Conservation (phyloP, 1,140 invertebrate genomes). For the Monochamus saltuarius region DNA sequence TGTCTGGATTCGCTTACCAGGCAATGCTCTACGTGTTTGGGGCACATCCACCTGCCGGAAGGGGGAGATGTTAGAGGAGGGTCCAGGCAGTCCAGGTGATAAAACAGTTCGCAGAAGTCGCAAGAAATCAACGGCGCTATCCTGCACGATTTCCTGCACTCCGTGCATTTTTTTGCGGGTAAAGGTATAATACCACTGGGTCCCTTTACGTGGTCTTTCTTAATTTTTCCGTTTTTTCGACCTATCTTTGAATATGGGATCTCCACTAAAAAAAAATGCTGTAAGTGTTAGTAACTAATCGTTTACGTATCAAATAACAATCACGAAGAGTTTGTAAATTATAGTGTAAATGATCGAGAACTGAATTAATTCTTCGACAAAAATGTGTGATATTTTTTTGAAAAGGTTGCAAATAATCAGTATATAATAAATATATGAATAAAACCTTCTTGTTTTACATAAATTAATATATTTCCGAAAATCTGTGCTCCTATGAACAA, state of each 20-base stretch:
- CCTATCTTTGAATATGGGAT: conserved; percentile 24
- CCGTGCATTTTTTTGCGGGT: conserved; percentile 80
- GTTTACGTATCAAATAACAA: no score
- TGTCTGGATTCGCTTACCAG: conserved; percentile 63
- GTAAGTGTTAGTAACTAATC: no score
- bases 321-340: no score
- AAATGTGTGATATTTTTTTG: no score
- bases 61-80: conserved; percentile 87
- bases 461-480: no score
- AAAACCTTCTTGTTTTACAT: no score
- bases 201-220: conserved; percentile 34
- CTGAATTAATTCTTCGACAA: no score
- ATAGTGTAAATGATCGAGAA: no score
- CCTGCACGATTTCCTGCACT: conserved; percentile 80
- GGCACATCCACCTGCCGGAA: conserved; percentile 93
- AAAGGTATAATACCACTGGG: conserved; percentile 49
- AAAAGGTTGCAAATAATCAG: no score
- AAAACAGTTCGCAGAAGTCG: conserved; percentile 89
- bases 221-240: conserved; percentile 28
- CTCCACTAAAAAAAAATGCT: conserved; percentile 16
- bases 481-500: no score
- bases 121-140: conserved; percentile 83
- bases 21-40: conserved; percentile 89
- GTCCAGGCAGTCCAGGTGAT: conserved; percentile 91
- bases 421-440: no score